Evolutionary conservation across 2,888 invertebrate species (phyloP), one percentile per base, ranked within the genome.

Genomic region (Rhodophaea formosa): DNA sequence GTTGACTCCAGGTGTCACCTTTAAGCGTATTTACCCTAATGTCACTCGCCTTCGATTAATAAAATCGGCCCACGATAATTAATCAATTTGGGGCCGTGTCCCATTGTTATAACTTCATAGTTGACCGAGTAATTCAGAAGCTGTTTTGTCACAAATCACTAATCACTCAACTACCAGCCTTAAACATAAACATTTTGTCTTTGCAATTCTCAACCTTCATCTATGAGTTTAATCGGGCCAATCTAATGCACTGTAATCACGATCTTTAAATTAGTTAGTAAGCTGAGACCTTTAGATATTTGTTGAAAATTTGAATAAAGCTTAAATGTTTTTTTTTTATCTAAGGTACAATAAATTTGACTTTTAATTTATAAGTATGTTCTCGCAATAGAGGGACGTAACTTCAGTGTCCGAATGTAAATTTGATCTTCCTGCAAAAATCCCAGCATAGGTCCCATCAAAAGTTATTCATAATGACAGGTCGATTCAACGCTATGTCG

Each of bases 21-120:
- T 79, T 77, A 74, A 70, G 72, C 69, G 64, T 74, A 65, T 69
- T 70, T 79, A 71, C 71, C 70, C 69, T 78, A 75, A 78, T 74
- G 70, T 67, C 59, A 66, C 66, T 71, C 71, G 67, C 78, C 79
- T 80, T 78, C 77, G 61, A 62, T 59, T 68, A 63, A 59, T 62
- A 59, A 61, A 60, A 51, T 56, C 15, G 35, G 8, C 17, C 23
- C 46, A 62, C 56, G 55, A 51, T 62, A 61, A 66, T 60, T 61
- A 58, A 60, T 61, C 58, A 61, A 56, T 56, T 42, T 42, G 23
- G 6, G 30, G 30, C 39, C 39, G 30, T 16, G 30, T 51, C 39
- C 32, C 45, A 55, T 55, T 56, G 49, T 56, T 49, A 45, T 46
- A 32, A 8, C 49, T 56, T 56, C 30, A 49, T 16, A 44, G 44